Evolutionary conservation across 1,140 invertebrate genomes (phyloP).

Genomic region (Tetragonula clypearis): DNA sequence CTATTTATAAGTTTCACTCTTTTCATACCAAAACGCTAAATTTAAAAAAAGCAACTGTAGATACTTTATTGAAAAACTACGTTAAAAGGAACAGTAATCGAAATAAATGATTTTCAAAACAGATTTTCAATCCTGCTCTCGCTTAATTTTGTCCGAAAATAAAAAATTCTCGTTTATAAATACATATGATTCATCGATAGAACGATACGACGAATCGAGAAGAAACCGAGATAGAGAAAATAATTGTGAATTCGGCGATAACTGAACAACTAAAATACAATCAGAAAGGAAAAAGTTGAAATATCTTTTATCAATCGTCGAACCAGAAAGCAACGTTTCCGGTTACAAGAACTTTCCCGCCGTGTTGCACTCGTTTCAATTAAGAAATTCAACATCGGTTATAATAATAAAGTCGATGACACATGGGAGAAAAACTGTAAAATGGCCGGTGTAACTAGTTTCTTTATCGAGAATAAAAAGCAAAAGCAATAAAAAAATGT

Average conservation of each 20-base stretch:
- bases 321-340: neutral
- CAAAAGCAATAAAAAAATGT: neutral
- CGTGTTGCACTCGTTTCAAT: neutral
- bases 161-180: conserved; percentile 26
- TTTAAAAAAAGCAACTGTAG: neutral
- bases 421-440: neutral
- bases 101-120: too few species aligned
- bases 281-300: neutral
- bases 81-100: neutral
- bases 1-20: too few species aligned
- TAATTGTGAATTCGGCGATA: neutral
- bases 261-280: neutral
- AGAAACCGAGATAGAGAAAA: neutral
- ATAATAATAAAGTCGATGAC: neutral
- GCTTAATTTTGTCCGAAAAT: conserved; percentile 3
- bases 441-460: neutral
- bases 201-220: neutral
- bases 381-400: neutral
- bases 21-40: too few species aligned
- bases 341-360: neutral
- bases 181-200: conserved; percentile 9
- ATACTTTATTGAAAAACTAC: neutral
- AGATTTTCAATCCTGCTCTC: neutral
- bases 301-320: neutral
- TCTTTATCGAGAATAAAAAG: neutral